Conservation (phyloP, 2,113 vertebrate species). For the Dipodomys stephensi region DNA sequence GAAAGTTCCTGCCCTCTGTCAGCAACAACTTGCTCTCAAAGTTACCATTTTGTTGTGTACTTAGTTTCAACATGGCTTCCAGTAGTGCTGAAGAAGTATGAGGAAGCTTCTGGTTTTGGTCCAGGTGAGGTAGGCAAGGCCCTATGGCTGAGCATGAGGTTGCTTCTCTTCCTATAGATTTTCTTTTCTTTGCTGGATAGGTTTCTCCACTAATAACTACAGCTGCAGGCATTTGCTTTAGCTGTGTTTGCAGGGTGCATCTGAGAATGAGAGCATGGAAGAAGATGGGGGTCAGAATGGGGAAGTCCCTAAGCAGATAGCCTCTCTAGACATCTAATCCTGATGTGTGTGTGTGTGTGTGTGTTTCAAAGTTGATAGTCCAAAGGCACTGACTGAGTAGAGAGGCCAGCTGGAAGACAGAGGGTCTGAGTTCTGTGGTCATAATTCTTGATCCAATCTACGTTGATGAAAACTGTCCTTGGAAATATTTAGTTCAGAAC, state of each 20-base stretch:
- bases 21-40: background rate
- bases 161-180: background rate
- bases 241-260: background rate
- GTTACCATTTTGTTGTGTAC: background rate
- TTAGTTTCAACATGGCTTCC: background rate
- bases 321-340: background rate
- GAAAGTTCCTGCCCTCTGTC: background rate
- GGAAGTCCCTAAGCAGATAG: background rate
- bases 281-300: background rate
- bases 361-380: background rate
- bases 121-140: fast-evolving
- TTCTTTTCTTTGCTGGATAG: background rate
- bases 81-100: background rate
- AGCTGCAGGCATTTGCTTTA: background rate
- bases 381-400: background rate
- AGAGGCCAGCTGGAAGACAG: background rate
- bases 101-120: background rate
- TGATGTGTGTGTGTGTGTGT: background rate
- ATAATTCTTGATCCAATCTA: slow-evolving; percentile 20
- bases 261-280: background rate
- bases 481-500: slow-evolving; percentile 56
- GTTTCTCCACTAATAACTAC: background rate
- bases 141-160: fast-evolving
- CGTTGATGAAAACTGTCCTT: slow-evolving; percentile 44
- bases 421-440: slow-evolving; percentile 25